phyloP scores from a whole-genome alignment of 2,113 vertebrate genomes.

The Charadrius vociferus region DNA sequence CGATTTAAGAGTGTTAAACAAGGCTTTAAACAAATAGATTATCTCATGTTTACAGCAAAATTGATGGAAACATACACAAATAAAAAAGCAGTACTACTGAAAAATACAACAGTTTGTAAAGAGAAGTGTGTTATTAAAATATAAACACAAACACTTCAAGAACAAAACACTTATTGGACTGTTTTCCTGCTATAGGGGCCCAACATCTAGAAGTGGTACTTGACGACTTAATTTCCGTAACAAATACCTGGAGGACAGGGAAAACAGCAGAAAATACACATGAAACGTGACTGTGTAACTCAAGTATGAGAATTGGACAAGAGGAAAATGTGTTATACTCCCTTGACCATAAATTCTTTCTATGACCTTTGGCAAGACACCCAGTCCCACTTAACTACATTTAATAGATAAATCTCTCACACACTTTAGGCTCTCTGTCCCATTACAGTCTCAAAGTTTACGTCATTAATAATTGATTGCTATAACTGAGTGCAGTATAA shows the following conservation, averaged over 20 bases:
- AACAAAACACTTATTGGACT: not conserved
- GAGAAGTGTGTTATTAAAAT: not conserved
- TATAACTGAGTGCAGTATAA: not conserved
- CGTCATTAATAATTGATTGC: not conserved
- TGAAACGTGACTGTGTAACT: not conserved
- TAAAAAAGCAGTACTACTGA: not conserved
- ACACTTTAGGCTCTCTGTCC: not conserved
- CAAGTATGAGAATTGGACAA: not conserved
- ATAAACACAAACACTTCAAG: not conserved
- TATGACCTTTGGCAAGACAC: not conserved
- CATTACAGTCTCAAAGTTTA: not conserved
- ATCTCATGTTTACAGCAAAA: conserved; percentile 1
- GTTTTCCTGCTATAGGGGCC: not conserved
- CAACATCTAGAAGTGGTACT: not conserved
- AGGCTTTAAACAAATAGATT: conserved; percentile 56
- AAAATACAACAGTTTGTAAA: not conserved
- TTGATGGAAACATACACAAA: not conserved
- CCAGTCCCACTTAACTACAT: not conserved
- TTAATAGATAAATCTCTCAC: not conserved
- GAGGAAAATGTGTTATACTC: not conserved
- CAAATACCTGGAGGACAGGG: not conserved
- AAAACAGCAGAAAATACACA: not conserved
- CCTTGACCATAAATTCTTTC: not conserved
- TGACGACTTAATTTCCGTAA: not conserved
- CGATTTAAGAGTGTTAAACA: conserved; percentile 62